Percentiles rank a stretch among this genome's conserved stretches.
Conservation (phyloP, 1,140 invertebrate species). For the Drosophila persimilis region DNA sequence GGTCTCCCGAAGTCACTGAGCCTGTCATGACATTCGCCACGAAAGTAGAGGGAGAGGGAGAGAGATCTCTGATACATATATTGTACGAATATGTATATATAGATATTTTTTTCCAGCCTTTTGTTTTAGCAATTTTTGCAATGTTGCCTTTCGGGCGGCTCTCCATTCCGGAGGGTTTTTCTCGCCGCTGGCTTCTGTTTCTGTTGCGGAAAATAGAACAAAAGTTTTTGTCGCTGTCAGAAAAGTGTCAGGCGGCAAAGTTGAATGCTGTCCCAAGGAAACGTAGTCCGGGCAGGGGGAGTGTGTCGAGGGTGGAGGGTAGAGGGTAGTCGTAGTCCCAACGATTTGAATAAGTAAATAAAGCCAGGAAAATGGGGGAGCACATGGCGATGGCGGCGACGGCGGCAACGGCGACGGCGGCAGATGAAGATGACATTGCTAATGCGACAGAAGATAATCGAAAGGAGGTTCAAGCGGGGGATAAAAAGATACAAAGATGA, state of each 20-base stretch:
- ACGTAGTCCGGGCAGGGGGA: no score
- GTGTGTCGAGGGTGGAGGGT: not conserved
- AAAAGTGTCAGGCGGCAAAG: conserved; percentile 82
- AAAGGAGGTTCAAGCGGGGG: conserved; percentile 38
- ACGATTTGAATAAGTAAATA: conserved; percentile 82
- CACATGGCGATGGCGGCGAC: conserved; percentile 46
- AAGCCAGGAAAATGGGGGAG: conserved; percentile 46
- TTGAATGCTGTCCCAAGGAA: conserved; percentile 68
- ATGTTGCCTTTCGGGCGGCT: conserved; percentile 46
- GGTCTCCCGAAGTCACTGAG: conserved; percentile 74
- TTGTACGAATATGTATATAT: not conserved
- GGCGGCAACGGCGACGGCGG: conserved; percentile 32
- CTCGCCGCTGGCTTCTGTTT: conserved; percentile 42
- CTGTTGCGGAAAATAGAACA: conserved; percentile 72
- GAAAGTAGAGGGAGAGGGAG: conserved; percentile 6
- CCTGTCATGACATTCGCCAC: conserved; percentile 78
- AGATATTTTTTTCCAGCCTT: conserved; percentile 50
- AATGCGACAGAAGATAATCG: conserved; percentile 63
- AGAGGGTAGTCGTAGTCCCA: conserved; percentile 19
- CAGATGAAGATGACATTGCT: conserved; percentile 74
- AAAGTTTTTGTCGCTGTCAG: conserved; percentile 80
- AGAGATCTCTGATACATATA: conserved; percentile 28
- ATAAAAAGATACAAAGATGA: conserved; percentile 12
- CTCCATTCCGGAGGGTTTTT: conserved; percentile 40
- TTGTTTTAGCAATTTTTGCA: conserved; percentile 75